phyloP scores from a whole-genome alignment of 2,797 vertebrate genomes.

The Sandelia bainsii region DNA sequence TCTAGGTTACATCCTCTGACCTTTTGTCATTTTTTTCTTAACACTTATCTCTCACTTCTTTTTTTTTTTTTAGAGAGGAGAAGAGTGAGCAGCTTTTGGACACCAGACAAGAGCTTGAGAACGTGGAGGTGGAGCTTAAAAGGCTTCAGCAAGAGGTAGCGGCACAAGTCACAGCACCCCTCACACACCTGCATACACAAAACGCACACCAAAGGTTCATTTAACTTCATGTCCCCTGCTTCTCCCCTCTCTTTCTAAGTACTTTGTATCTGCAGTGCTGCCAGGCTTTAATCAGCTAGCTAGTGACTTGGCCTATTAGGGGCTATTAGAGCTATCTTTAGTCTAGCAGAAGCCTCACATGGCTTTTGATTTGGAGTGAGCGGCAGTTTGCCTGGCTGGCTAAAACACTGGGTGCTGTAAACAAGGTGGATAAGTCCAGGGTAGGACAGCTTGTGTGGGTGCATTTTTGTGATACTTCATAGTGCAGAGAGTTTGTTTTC shows the following conservation, averaged over 20 bases:
- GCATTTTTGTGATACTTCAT: conserved; percentile 17
- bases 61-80: conserved; percentile 88
- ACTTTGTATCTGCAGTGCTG: conserved; percentile 47
- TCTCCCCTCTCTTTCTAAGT: conserved; percentile 20
- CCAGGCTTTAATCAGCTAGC: conserved; percentile 67
- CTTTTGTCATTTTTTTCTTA: not conserved
- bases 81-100: conserved; percentile 97
- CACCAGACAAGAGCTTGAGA: conserved; percentile 95
- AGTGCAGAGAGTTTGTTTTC: conserved; percentile 3
- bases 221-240: conserved; percentile 28
- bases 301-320: conserved; percentile 68
- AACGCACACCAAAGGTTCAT: conserved; percentile 24
- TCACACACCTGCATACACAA: not conserved
- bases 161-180: not conserved
- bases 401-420: conserved; percentile 31
- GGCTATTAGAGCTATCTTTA: conserved; percentile 77
- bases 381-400: conserved; percentile 13
- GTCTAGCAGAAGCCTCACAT: conserved; percentile 44
- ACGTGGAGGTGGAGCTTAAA: conserved; percentile 93
- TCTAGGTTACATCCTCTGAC: not conserved
- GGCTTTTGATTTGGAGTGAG: conserved; percentile 62
- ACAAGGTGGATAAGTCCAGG: conserved; percentile 50
- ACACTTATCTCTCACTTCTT: not conserved
- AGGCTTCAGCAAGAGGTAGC: conserved; percentile 94
- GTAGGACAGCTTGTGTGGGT: conserved; percentile 2